A percentile compares a stretch with the other conserved stretches of the same genome.
Evolutionary conservation across 2,113 vertebrate genomes (phyloP).

Genomic region (Furnarius figulus): DNA sequence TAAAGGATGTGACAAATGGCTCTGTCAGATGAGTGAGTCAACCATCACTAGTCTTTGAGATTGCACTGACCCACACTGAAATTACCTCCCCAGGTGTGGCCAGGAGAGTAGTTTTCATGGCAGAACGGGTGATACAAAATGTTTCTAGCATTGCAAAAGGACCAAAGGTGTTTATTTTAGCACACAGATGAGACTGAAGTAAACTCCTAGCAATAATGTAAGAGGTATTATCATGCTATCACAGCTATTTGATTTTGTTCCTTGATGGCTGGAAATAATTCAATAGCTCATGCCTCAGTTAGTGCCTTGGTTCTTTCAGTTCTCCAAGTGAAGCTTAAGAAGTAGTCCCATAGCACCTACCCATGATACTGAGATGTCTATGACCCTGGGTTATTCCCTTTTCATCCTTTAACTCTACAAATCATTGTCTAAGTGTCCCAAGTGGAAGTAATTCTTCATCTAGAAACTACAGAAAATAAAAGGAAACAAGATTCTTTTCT

Average conservation of each 20-base stretch:
- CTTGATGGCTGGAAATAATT: conserved; percentile 36
- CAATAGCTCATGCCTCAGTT: background rate
- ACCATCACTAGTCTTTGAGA: background rate
- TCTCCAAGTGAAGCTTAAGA: background rate
- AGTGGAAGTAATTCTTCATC: background rate
- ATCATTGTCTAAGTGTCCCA: background rate
- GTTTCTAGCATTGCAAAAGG: background rate
- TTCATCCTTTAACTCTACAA: background rate
- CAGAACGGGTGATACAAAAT: background rate
- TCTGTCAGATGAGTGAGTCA: background rate
- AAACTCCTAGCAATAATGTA: background rate
- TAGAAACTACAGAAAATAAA: background rate
- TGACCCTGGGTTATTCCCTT: background rate
- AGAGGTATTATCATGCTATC: background rate
- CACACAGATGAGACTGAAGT: background rate
- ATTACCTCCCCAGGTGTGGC: background rate
- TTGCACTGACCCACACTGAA: background rate
- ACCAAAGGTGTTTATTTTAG: background rate
- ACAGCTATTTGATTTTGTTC: background rate
- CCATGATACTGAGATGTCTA: background rate
- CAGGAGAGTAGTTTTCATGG: background rate
- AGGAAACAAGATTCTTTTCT: background rate
- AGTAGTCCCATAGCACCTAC: background rate
- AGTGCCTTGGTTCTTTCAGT: background rate
- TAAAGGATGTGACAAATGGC: background rate